Evolutionary conservation across 2,113 vertebrate species (phyloP), one percentile per base, ranked within the genome.

Genomic region (Tachysurus vachellii): DNA sequence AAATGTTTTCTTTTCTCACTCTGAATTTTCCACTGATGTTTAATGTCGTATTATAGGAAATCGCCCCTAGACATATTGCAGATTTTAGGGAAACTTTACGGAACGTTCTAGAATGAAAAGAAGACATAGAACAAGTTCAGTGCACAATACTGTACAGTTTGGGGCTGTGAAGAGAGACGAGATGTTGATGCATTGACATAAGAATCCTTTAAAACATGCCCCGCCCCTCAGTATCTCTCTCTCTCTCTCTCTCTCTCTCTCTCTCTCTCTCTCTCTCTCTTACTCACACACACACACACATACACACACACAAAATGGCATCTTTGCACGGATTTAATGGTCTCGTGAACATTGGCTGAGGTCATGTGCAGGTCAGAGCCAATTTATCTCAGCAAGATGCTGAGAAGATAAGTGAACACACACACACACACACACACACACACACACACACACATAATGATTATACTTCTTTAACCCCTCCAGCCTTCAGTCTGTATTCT

Each of bases 291-390:
- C 36, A 71, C 82, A 82, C 80, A 73, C 85, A 76, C 76, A 75
- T 56, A 50, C 82, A 70, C 54, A 31, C 53, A 71, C 77, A 59
- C 23, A 73, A 82, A 88, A 90, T 88, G 88, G 88, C 89, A 91
- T 90, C 91, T 94, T 93, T 91, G 88, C 92, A 91, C 90, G 91
- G 92, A 94, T 94, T 93, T 94, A 94, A 93, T 94, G 93, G 92
- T 94, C 93, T 94, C 93, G 92, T 95, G 94, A 94, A 94, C 94
- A 95, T 94, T 93, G 92, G 92, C 91, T 86, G 54, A 92, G 94
- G 93, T 96, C 94, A 93, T 91, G 88, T 91, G 92, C 86, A 88
- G 94, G 94, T 95, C 94, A 93, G 87, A 94, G 89, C 91, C 92
- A 96, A 94, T 96, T 95, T 95, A 94, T 94, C 93, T 94, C 92